Percentiles rank a stretch among this genome's conserved stretches.
Evolutionary conservation across 1,140 invertebrate genomes (phyloP).

Genomic region (Euwallacea similis): DNA sequence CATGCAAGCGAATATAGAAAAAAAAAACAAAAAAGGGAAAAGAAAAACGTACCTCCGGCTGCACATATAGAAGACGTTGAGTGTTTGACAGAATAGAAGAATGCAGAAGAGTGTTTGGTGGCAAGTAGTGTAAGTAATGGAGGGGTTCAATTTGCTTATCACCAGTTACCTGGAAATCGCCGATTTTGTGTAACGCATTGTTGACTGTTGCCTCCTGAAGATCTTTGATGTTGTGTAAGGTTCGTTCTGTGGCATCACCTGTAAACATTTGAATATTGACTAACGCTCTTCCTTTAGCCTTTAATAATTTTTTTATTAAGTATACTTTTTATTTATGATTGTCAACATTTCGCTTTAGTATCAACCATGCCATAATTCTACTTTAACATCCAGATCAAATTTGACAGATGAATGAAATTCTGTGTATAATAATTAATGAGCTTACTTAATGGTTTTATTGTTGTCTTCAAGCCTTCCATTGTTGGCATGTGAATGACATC

Average conservation of each 20-base stretch:
- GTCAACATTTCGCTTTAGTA: too few species aligned
- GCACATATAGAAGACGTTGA: constrained; percentile 32
- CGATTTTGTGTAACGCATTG: constrained; percentile 62
- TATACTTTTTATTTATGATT: background rate
- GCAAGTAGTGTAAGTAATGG: constrained; percentile 35
- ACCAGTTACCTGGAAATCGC: constrained; percentile 60
- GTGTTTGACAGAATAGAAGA: constrained; percentile 34
- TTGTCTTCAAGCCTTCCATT: constrained; percentile 46
- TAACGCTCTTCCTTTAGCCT: background rate
- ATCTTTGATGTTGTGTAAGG: constrained; percentile 56
- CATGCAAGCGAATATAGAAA: constrained; percentile 2
- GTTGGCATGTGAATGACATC: constrained; percentile 46
- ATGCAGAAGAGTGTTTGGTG: constrained; percentile 38
- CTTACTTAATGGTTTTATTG: constrained; percentile 48
- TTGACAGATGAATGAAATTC: background rate
- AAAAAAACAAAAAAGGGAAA: constrained; percentile 10
- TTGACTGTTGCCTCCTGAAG: constrained; percentile 59
- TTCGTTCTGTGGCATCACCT: constrained; percentile 48
- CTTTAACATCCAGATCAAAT: background rate
- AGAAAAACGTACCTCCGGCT: constrained; percentile 25
- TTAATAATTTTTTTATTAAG: constrained; percentile 3
- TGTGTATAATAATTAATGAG: background rate
- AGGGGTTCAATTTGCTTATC: constrained; percentile 22
- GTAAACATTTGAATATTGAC: background rate
- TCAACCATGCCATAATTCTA: too few species aligned